Evolutionary conservation across 2,888 invertebrate genomes (phyloP).

Genomic region (Oegoconia quadripuncta): DNA sequence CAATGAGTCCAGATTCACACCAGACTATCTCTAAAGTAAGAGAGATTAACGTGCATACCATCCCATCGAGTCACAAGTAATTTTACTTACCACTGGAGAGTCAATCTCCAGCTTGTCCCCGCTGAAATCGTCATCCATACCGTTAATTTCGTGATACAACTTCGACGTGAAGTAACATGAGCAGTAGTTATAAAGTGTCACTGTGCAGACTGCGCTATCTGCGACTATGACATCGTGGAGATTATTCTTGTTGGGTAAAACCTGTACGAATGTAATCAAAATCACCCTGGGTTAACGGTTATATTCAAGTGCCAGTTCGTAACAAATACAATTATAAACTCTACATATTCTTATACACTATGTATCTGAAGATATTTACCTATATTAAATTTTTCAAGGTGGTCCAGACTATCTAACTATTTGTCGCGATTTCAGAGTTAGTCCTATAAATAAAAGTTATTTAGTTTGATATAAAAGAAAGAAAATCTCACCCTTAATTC

Average conservation of each 20-base stretch:
- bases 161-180: slow-evolving; percentile 62
- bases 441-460: not conserved
- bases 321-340: too few species aligned
- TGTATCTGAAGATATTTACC: too few species aligned
- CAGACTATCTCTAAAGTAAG: too few species aligned
- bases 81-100: slow-evolving; percentile 45
- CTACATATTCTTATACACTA: too few species aligned
- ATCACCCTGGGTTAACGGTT: not conserved
- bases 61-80: too few species aligned
- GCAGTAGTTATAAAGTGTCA: slow-evolving; percentile 60
- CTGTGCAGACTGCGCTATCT: slow-evolving; percentile 34
- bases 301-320: not conserved
- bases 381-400: too few species aligned
- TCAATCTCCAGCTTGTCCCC: slow-evolving; percentile 57
- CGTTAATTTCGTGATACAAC: slow-evolving; percentile 47
- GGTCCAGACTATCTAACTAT: too few species aligned
- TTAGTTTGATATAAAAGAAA: not conserved
- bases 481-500: slow-evolving; percentile 45
- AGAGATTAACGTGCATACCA: not conserved
- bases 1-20: too few species aligned
- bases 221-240: slow-evolving; percentile 60
- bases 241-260: slow-evolving; percentile 55
- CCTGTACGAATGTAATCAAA: too few species aligned
- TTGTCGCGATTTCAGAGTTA: too few species aligned
- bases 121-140: slow-evolving; percentile 59